Evolutionary conservation across 1,140 invertebrate genomes (phyloP), one percentile per base, ranked within the genome.

Genomic region (Megalopta genalis): DNA sequence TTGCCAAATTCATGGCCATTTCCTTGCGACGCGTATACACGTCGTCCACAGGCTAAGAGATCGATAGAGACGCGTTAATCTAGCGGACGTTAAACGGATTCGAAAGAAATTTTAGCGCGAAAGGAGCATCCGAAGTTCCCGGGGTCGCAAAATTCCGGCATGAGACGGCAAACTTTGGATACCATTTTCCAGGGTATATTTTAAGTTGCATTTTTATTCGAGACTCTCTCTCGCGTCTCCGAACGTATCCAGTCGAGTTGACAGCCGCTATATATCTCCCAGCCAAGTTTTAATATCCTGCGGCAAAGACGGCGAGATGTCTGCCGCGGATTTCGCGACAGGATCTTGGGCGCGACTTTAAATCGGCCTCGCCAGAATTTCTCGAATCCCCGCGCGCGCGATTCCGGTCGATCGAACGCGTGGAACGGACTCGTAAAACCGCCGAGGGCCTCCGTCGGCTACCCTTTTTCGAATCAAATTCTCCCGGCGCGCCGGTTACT

Each of bases 261-360:
- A 42, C 52, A 70, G 42, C 27, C 42, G 25, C 27, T 60, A 57
- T 64, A 66, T 70, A 67, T 78, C 12, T 46, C n/a, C 25, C 37
- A 8, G 42, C 57, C 57, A 84, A 84, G 70, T 80, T 84, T 83
- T 84, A 84, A 84, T 83, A 84, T 79, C 80, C 60, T 70, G 62
- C 68, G 65, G 52, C 65, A 59, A 57, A 63, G 69, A 65, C 37
- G 64, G n/a, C 14, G 27, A 9, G 69, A 68, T 32, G 66, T 59
- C 66, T 69, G 27, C 63, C 63, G 27, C 62, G 80, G 73, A 84
- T 57, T 72, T 73, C 64, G 74, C 74, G 57, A 68, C 49, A 64
- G 39, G 37, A 46, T 25, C 39, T 39, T 16, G 64, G 46, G 46
- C 68, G 68, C 69, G 83, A 83, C 81, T 84, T 83, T 71, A 74